Evolutionary conservation across 1,140 invertebrate species (phyloP).

Genomic region (Rhagoletis pomonella): DNA sequence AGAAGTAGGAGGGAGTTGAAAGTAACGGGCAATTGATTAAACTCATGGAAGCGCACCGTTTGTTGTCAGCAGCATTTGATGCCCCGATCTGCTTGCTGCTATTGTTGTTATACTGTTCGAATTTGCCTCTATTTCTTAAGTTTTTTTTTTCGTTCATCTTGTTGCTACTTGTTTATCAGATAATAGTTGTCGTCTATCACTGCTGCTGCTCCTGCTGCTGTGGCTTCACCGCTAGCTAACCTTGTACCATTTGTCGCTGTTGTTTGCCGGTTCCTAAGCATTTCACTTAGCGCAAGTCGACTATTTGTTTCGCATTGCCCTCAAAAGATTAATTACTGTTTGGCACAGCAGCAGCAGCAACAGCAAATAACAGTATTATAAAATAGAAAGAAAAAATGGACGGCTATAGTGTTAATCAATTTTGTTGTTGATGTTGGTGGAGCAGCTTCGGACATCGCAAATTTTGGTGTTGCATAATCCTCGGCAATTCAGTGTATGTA

Average conservation of each 20-base stretch:
- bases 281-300: constrained; percentile 3
- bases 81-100: too few relatives aligned
- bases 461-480: too few relatives aligned
- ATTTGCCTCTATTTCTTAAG: not conserved
- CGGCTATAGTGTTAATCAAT: constrained; percentile 28
- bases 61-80: constrained; percentile 43
- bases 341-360: not conserved
- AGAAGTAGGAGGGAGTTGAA: too few relatives aligned
- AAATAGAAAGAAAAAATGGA: constrained; percentile 5
- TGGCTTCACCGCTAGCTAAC: not conserved
- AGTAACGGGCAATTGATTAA: too few relatives aligned
- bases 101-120: not conserved
- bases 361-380: not conserved
- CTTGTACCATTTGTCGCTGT: not conserved
- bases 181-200: constrained; percentile 49
- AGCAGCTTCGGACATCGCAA: too few relatives aligned
- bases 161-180: constrained; percentile 37
- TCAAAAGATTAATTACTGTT: constrained; percentile 42
- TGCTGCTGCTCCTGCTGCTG: not conserved
- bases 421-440: not conserved
- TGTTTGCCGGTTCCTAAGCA: constrained; percentile 26
- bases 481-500: too few relatives aligned
- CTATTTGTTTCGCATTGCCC: constrained; percentile 36
- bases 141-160: not conserved
- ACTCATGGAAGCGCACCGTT: constrained; percentile 1